A percentile compares a stretch with the other conserved stretches of the same genome.
Conservation (phyloP, 2,888 invertebrate species). For the Hoplodrina ambigua region DNA sequence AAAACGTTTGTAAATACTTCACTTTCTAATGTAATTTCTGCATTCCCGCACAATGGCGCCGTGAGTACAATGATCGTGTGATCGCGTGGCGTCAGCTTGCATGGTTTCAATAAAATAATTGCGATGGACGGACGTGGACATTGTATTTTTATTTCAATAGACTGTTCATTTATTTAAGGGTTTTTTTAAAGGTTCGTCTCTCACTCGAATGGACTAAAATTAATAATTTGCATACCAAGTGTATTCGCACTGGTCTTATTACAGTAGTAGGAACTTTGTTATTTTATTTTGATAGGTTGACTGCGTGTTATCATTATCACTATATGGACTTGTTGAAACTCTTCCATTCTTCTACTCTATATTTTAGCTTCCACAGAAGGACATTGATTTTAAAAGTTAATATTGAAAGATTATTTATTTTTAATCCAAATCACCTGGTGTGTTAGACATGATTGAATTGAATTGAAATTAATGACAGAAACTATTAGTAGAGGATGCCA, state of each 20-base stretch:
- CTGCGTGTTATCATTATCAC: background rate
- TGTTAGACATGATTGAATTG: background rate
- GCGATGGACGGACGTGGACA: conserved; percentile 45
- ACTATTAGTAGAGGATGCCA: background rate
- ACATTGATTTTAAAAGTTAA: too few relatives aligned
- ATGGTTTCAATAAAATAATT: conserved; percentile 56
- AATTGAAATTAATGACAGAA: background rate
- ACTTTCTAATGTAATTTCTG: conserved; percentile 50
- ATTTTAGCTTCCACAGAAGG: background rate
- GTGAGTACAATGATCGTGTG: conserved; percentile 55
- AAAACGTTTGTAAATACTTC: conserved; percentile 51
- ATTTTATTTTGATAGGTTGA: too few relatives aligned
- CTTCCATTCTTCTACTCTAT: background rate
- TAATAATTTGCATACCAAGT: too few relatives aligned
- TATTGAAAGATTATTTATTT: too few relatives aligned
- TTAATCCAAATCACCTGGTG: background rate
- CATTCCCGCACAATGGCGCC: conserved; percentile 36
- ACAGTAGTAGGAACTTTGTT: background rate
- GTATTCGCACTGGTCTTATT: too few relatives aligned
- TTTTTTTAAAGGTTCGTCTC: conserved; percentile 25
- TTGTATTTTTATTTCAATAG: conserved; percentile 57
- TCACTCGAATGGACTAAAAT: background rate
- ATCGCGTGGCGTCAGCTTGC: conserved; percentile 31
- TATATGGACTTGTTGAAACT: background rate
- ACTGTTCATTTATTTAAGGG: conserved; percentile 8